A percentile compares a stretch with the other conserved stretches of the same genome.
phyloP scores from a whole-genome alignment of 2,888 invertebrate genomes.

The Corbicula japonica region DNA sequence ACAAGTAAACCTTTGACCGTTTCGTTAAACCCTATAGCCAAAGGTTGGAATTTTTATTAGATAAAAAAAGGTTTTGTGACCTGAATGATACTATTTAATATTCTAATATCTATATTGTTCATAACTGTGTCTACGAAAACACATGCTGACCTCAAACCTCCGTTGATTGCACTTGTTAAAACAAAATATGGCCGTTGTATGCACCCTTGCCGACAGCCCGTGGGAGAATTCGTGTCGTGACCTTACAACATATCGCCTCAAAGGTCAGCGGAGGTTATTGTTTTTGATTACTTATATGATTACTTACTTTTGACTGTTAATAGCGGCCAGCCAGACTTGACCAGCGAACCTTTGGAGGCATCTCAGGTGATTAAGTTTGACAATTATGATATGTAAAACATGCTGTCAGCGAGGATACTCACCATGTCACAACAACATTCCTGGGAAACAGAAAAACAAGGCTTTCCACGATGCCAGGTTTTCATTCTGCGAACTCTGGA shows the following conservation, averaged over 20 bases:
- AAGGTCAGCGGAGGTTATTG: conserved; percentile 29
- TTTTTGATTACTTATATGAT: conserved; percentile 29
- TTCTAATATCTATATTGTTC: conserved; percentile 14
- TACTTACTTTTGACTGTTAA: conserved; percentile 3
- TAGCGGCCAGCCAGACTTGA: conserved; percentile 9
- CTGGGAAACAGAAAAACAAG: too few species aligned
- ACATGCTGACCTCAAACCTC: conserved; percentile 15
- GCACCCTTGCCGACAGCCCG: conserved; percentile 4
- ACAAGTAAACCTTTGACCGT: conserved; percentile 28
- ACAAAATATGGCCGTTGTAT: too few species aligned
- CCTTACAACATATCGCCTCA: conserved; percentile 10
- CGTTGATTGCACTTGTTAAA: conserved; percentile 1
- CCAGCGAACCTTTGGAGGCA: conserved; percentile 9
- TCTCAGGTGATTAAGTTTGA: conserved; percentile 12
- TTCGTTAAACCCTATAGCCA: conserved; percentile 8
- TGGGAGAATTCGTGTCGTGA: conserved; percentile 24
- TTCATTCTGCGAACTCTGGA: too few species aligned
- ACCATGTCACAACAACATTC: too few species aligned
- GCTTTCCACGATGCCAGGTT: too few species aligned
- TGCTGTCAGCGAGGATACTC: too few species aligned
- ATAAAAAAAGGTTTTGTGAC: conserved; percentile 32
- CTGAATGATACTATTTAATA: conserved; percentile 6
- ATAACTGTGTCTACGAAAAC: conserved; percentile 21
- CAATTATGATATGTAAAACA: too few species aligned
- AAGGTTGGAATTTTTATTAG: conserved; percentile 43